These are phyloP conservation scores for Drosophila conformis DNA, from an alignment of 2,888 invertebrate genomes.

Conservation along the genomic window DNA sequence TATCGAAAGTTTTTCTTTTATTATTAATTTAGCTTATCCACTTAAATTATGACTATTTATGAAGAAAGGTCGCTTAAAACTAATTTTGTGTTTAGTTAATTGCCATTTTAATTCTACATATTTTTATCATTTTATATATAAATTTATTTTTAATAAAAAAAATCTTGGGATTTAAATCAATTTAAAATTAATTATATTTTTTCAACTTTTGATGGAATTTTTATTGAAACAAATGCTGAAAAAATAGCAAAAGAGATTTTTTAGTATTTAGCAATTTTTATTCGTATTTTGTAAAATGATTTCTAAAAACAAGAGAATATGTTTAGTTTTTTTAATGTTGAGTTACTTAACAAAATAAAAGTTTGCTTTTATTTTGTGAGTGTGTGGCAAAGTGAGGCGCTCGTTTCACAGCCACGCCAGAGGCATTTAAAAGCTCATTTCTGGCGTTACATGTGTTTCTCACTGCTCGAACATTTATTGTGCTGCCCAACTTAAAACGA, in stretches of 20 bases:
- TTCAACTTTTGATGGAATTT: not conserved
- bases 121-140: too few relatives aligned
- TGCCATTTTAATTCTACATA: not conserved
- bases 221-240: not conserved
- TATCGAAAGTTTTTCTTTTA: not conserved
- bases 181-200: not conserved
- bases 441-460: conserved; percentile 73
- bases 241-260: not conserved
- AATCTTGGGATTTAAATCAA: not conserved
- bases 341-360: not conserved
- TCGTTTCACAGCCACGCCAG: conserved; percentile 8
- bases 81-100: not conserved
- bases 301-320: not conserved
- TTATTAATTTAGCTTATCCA: not conserved
- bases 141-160: too few relatives aligned
- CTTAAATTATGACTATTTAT: too few relatives aligned
- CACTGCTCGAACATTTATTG: conserved; percentile 68
- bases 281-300: not conserved
- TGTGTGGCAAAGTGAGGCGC: conserved; percentile 53
- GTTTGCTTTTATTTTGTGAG: not conserved
- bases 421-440: conserved; percentile 72
- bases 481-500: conserved; percentile 53
- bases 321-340: not conserved
- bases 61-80: too few relatives aligned
- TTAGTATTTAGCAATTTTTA: not conserved